These are phyloP conservation scores for Pelmatolapia mariae DNA, from an alignment of 2,113 vertebrate genomes.

Conservation along the genomic window DNA sequence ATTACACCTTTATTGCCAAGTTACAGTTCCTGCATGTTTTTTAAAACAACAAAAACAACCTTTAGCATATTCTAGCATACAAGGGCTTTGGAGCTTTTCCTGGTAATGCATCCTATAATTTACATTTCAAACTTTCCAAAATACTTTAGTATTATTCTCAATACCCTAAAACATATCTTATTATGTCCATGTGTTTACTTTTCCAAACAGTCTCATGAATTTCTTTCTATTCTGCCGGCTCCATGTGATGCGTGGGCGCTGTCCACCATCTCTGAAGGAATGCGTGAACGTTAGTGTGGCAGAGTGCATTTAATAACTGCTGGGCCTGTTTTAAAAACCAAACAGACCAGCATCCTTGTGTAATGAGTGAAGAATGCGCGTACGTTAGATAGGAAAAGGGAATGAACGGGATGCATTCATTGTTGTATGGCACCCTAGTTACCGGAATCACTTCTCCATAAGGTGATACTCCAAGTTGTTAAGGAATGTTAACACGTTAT, in stretches of 20 bases:
- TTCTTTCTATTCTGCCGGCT: background rate
- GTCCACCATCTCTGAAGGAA: conserved; percentile 31
- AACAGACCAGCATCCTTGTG: conserved; percentile 38
- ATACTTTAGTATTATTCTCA: background rate
- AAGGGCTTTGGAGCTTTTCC: background rate
- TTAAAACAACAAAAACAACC: background rate
- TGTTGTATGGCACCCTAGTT: background rate
- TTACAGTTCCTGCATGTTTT: background rate
- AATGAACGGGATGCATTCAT: conserved; percentile 31
- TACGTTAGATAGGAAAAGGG: conserved; percentile 44
- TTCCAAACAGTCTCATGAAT: background rate
- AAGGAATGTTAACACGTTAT: conserved; percentile 57
- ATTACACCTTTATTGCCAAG: background rate
- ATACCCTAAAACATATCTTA: background rate
- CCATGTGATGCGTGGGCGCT: conserved; percentile 17
- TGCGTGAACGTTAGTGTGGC: conserved; percentile 45
- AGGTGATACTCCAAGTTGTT: conserved; percentile 22
- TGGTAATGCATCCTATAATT: background rate
- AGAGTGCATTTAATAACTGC: conserved; percentile 37
- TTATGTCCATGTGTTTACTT: background rate
- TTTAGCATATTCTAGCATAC: background rate
- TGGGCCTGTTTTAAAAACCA: conserved; percentile 60
- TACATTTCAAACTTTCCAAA: background rate
- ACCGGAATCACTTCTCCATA: conserved; percentile 25
- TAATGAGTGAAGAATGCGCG: conserved; percentile 54